These are phyloP conservation scores for Patella caerulea DNA, from an alignment of 2,888 invertebrate species.

Conservation along the genomic window DNA sequence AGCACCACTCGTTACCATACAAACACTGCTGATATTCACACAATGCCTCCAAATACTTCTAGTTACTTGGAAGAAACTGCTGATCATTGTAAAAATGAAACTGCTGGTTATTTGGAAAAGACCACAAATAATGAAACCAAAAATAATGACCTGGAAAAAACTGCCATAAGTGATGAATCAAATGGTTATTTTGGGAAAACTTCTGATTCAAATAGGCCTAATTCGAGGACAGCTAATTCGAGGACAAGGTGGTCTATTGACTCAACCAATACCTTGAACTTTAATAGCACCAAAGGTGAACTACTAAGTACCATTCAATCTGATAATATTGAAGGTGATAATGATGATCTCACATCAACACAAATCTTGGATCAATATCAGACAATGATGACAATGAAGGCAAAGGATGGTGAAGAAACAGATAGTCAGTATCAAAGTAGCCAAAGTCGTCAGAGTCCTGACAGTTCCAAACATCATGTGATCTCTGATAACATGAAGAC, in stretches of 20 bases:
- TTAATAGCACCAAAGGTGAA: constrained; percentile 32
- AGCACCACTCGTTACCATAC: too few species aligned
- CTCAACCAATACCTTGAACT: constrained; percentile 30
- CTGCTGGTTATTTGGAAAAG: too few species aligned
- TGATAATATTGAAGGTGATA: constrained; percentile 28
- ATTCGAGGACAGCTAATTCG: not conserved
- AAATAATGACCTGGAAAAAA: too few species aligned
- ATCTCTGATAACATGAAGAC: not conserved
- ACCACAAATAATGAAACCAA: too few species aligned
- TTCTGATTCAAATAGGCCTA: too few species aligned
- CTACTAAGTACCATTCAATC: constrained; percentile 30
- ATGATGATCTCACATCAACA: constrained; percentile 44
- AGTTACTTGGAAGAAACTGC: too few species aligned
- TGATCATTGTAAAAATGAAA: too few species aligned
- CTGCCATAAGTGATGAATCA: too few species aligned
- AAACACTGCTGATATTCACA: too few species aligned
- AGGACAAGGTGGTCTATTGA: constrained; percentile 13
- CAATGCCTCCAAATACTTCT: too few species aligned
- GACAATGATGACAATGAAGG: constrained; percentile 45
- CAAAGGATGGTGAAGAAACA: constrained; percentile 14
- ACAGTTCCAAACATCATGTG: not conserved
- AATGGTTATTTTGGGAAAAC: too few species aligned
- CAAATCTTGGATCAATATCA: constrained; percentile 54
- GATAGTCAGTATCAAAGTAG: not conserved
- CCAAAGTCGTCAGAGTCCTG: not conserved